Evolutionary conservation across 1,140 invertebrate species (phyloP).

Genomic region (Carposina sasakii): DNA sequence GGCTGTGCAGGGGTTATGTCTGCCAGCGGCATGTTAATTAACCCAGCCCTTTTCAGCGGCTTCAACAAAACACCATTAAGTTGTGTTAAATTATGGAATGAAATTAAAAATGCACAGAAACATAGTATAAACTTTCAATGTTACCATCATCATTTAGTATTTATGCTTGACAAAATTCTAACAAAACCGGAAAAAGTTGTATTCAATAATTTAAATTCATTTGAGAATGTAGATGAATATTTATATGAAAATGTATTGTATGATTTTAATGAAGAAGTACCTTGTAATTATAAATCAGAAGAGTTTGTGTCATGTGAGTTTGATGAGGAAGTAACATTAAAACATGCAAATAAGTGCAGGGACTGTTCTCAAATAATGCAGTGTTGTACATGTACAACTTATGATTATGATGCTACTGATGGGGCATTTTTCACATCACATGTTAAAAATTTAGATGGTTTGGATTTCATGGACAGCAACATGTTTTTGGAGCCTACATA

Average conservation of each 20-base stretch:
- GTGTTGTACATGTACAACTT: slow-evolving; percentile 53
- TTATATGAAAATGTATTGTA: slow-evolving; percentile 75
- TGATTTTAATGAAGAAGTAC: slow-evolving; percentile 48
- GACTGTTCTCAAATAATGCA: slow-evolving; percentile 46
- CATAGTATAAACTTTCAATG: slow-evolving; percentile 80
- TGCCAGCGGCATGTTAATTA: slow-evolving; percentile 90
- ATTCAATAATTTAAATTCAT: slow-evolving; percentile 85
- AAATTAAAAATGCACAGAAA: slow-evolving; percentile 74
- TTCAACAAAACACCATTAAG: slow-evolving; percentile 77
- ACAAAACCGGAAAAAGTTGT: slow-evolving; percentile 78
- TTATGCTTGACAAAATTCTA: slow-evolving; percentile 91
- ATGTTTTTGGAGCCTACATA: slow-evolving; percentile 52
- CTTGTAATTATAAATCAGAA: slow-evolving; percentile 38
- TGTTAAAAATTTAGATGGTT: slow-evolving; percentile 42
- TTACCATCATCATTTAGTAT: slow-evolving; percentile 95
- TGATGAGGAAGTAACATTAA: slow-evolving; percentile 47
- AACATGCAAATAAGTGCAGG: slow-evolving; percentile 55
- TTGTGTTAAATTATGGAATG: slow-evolving; percentile 91
- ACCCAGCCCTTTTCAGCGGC: slow-evolving; percentile 91
- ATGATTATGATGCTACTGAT: slow-evolving; percentile 41
- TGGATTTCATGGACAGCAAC: slow-evolving; percentile 60
- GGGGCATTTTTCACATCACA: slow-evolving; percentile 50
- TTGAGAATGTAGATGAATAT: slow-evolving; percentile 81
- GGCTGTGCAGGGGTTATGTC: slow-evolving; percentile 90
- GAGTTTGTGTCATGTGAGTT: slow-evolving; percentile 51